These are phyloP conservation scores for Triplophysa siluroides DNA, from an alignment of 2,113 vertebrate species.

Conservation along the genomic window DNA sequence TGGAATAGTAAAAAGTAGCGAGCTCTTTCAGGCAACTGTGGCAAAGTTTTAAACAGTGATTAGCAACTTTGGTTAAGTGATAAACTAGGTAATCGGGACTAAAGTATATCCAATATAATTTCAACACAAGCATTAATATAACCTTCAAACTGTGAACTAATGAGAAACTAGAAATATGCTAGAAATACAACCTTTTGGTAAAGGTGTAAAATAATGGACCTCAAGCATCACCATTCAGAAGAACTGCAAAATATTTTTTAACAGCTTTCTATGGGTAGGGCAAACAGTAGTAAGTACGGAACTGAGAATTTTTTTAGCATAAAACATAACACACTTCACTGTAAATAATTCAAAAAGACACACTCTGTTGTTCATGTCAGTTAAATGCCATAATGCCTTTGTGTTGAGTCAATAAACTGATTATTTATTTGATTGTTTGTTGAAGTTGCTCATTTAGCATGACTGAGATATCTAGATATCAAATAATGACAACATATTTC, in stretches of 20 bases:
- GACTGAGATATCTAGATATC: not conserved
- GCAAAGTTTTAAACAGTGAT: not conserved
- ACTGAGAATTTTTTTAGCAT: too few species aligned
- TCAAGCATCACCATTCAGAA: too few species aligned
- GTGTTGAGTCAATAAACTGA: conserved; percentile 9
- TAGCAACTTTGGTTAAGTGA: too few species aligned
- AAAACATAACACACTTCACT: too few species aligned
- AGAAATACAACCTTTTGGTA: not conserved
- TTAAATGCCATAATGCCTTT: not conserved
- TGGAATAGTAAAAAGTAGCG: not conserved
- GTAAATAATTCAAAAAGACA: not conserved
- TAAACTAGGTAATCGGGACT: not conserved
- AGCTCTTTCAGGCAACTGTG: not conserved
- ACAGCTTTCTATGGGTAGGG: too few species aligned
- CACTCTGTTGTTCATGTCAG: not conserved
- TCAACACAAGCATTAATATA: not conserved
- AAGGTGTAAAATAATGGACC: not conserved
- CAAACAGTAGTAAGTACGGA: too few species aligned
- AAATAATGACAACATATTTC: not conserved
- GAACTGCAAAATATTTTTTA: too few species aligned
- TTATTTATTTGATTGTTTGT: conserved; percentile 20
- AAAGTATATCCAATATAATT: not conserved
- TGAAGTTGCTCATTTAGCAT: conserved; percentile 15
- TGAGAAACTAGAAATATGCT: not conserved
- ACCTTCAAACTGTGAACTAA: not conserved